phyloP scores from a whole-genome alignment of 2,797 vertebrate species.

The Spheniscus humboldti region DNA sequence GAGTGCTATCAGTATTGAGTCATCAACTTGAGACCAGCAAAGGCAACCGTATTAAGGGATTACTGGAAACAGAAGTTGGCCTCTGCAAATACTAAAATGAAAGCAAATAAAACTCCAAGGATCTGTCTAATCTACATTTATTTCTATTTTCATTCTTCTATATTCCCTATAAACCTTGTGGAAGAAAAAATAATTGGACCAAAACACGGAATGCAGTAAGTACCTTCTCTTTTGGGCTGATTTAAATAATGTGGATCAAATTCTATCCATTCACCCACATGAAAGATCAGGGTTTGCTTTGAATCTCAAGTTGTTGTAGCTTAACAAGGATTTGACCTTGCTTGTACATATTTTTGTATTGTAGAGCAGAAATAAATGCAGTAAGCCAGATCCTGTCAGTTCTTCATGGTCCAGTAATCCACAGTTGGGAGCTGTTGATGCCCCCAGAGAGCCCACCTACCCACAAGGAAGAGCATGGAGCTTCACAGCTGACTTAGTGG shows the following conservation, averaged over 20 bases:
- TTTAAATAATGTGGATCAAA: background rate
- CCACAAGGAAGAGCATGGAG: background rate
- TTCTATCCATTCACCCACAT: background rate
- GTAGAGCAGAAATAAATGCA: background rate
- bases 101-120: constrained; percentile 2
- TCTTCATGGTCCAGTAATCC: background rate
- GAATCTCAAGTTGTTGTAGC: background rate
- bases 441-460: rapidly evolving
- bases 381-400: background rate
- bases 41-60: constrained; percentile 18
- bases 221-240: background rate
- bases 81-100: constrained; percentile 4
- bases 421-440: background rate
- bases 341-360: background rate
- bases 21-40: constrained; percentile 18
- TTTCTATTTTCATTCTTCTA: background rate
- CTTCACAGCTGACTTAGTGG: background rate
- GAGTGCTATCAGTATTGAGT: background rate
- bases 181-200: background rate
- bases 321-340: background rate
- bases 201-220: background rate
- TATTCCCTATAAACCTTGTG: background rate
- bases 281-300: background rate
- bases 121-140: background rate
- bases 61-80: background rate